Evolutionary conservation across 2,888 invertebrate genomes (phyloP), one percentile per base, ranked within the genome.

Genomic region (Cephus runcator): DNA sequence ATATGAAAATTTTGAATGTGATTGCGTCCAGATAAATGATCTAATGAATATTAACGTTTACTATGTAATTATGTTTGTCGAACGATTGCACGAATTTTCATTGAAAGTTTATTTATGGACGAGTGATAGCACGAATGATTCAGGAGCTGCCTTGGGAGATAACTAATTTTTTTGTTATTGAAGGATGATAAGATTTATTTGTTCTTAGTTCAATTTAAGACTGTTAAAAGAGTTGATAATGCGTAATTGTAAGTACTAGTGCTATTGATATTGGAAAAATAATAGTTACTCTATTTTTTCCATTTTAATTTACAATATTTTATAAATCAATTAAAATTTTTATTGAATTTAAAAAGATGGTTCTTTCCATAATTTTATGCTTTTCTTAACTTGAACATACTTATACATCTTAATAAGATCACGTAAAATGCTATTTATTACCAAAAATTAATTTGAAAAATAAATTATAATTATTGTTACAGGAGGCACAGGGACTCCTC

Each of bases 401-500:
- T 56, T 56, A 56, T 56, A 56, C 9, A 9, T 56, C 9, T 23
- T 56, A 56, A 56, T 23, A 23, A 23, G 4, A 56, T 56, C 1
- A 56, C 23, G 23, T 56, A 9, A 56, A 9, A 56, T 23, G 1
- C 23, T 23, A 23, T 23, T 23, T 56, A 23, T 56, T 56, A 56
- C 23, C 0, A 56, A 56, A 23, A 23, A 56, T 23, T 6, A 56
- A 9, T 56, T 71, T 69, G 15, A 15, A 69, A 71, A 11, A 23
- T 30, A 71, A 71, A 9, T 71, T 33, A 71, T 71, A 34, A 71
- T 31, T 36, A 40, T 69, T 77, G 69, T 77, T 83, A 23, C 76
- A 90, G 89, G 87, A 84, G 85, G 85, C 77, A 86, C 87, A 34
- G 86, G 85, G 56, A 84, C 83, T 78, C 84, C 87, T 76, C 79